Evolutionary conservation across 1,140 invertebrate genomes (phyloP).

Genomic region (Lucilia cuprina): DNA sequence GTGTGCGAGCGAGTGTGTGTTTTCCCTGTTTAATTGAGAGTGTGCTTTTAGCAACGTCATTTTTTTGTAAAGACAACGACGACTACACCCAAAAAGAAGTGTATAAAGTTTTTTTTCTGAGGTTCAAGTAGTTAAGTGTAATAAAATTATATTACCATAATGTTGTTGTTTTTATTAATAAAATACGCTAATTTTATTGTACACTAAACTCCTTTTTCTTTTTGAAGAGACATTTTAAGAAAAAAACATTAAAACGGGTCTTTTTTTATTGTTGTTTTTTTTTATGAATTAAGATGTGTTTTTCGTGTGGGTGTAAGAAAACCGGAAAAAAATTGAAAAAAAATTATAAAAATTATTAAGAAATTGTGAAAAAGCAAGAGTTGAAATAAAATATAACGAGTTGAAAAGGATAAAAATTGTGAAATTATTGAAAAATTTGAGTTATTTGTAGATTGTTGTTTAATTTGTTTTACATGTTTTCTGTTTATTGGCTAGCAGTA

Average conservation of each 20-base stretch:
- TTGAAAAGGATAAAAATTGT: too few species aligned
- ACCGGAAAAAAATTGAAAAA: not conserved
- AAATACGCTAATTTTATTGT: not conserved
- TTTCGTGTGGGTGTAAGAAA: conserved; percentile 23
- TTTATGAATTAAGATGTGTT: too few species aligned
- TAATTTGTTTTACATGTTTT: not conserved
- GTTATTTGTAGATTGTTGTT: not conserved
- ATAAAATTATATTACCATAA: not conserved
- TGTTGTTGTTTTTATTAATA: not conserved
- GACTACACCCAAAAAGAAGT: conserved; percentile 33
- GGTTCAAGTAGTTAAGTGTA: not conserved
- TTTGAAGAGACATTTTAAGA: not conserved
- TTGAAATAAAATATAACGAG: not conserved
- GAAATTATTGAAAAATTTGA: too few species aligned
- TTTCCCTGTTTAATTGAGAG: not conserved
- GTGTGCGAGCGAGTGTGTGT: not conserved
- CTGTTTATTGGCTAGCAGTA: not conserved
- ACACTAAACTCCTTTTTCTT: not conserved
- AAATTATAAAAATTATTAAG: too few species aligned
- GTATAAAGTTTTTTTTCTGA: conserved; percentile 22
- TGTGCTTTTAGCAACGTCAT: conserved; percentile 9
- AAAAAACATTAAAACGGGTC: not conserved
- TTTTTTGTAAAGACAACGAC: not conserved
- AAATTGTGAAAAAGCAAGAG: not conserved
- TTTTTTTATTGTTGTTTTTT: not conserved